These are phyloP conservation scores for Alethe castanea DNA, from an alignment of 2,113 vertebrate genomes.

Conservation along the genomic window DNA sequence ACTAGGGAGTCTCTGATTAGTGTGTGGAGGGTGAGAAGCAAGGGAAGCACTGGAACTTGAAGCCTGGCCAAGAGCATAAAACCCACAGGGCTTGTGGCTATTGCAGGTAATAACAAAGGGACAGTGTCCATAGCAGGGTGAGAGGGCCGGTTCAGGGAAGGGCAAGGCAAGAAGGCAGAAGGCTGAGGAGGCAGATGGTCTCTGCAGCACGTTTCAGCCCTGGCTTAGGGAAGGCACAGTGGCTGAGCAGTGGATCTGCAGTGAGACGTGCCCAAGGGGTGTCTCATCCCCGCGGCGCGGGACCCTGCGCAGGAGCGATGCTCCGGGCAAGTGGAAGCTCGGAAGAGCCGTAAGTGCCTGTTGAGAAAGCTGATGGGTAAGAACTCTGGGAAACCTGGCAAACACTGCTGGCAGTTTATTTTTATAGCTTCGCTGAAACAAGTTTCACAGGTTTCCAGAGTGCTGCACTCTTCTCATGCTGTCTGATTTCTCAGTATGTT, in stretches of 20 bases:
- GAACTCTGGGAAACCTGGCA: not conserved
- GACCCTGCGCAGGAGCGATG: not conserved
- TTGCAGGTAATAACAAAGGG: constrained; percentile 37
- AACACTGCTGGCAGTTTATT: not conserved
- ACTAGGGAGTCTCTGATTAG: constrained; percentile 70
- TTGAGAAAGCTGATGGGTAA: not conserved
- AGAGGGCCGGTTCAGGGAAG: not conserved
- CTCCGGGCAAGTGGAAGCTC: not conserved
- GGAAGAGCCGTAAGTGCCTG: not conserved
- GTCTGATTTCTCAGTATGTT: not conserved
- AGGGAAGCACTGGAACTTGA: constrained; percentile 54
- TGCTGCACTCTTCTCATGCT: not conserved
- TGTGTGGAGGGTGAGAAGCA: constrained; percentile 1
- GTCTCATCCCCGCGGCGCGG: accelerated
- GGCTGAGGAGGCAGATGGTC: not conserved
- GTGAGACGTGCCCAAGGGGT: not conserved
- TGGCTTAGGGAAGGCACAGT: not conserved
- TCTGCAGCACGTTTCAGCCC: not conserved
- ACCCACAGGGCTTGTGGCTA: not conserved
- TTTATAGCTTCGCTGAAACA: not conserved
- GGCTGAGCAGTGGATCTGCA: not conserved
- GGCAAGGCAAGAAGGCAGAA: not conserved
- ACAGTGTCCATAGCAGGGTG: not conserved
- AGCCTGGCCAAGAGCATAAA: constrained; percentile 57
- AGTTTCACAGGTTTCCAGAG: not conserved